Conservation (phyloP, 2,113 vertebrate genomes). For the Fulmarus glacialis region DNA sequence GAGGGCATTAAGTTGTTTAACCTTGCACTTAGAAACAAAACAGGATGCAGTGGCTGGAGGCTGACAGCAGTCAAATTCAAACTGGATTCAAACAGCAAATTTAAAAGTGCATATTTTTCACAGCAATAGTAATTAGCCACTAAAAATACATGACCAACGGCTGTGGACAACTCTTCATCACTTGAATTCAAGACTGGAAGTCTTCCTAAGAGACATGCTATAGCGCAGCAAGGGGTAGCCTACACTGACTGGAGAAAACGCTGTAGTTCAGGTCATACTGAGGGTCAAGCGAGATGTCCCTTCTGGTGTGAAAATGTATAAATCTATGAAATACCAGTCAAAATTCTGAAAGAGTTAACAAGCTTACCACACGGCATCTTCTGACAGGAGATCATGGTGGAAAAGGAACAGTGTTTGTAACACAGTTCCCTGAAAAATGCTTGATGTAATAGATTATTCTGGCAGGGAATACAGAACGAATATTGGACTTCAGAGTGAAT, state of each 20-base stretch:
- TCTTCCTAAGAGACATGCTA: background rate
- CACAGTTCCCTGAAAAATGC: background rate
- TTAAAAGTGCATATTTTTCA: background rate
- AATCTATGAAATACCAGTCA: background rate
- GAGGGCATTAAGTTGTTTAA: background rate
- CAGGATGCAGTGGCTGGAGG: background rate
- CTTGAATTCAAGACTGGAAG: background rate
- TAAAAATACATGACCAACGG: background rate
- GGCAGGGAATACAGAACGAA: background rate
- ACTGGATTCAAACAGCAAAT: background rate
- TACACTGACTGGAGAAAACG: background rate
- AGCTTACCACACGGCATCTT: background rate
- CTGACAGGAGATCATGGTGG: background rate
- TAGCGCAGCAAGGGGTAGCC: background rate
- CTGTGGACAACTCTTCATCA: background rate
- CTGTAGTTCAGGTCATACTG: background rate
- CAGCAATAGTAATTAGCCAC: background rate
- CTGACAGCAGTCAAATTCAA: background rate
- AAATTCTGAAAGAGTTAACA: slow-evolving; percentile 3
- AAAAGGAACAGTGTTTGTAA: background rate
- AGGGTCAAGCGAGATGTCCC: background rate
- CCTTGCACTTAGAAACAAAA: background rate
- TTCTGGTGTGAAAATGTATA: background rate
- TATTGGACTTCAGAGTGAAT: background rate
- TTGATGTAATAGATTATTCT: background rate